These are phyloP conservation scores for Volucella bombylans DNA, from an alignment of 2,888 invertebrate genomes.

Conservation along the genomic window DNA sequence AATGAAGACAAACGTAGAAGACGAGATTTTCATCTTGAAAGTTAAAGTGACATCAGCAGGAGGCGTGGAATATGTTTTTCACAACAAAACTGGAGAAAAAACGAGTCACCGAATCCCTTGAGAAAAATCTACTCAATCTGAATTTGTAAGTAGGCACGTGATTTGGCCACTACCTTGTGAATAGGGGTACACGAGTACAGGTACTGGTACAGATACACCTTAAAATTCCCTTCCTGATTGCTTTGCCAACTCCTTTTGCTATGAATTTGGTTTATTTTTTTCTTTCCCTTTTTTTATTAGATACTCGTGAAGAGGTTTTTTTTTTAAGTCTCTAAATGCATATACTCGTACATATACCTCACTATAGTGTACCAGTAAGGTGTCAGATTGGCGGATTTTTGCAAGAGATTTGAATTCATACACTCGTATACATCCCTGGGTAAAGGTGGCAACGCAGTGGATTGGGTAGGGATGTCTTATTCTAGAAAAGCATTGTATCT, in stretches of 20 bases:
- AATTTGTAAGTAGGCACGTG: conserved; percentile 73
- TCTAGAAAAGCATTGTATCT: not conserved
- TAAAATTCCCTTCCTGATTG: conserved; percentile 61
- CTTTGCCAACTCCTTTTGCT: conserved; percentile 65
- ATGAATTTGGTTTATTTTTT: not conserved
- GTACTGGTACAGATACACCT: conserved; percentile 23
- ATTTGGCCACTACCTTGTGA: conserved; percentile 66
- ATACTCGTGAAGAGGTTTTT: conserved; percentile 24
- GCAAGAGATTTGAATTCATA: conserved; percentile 55
- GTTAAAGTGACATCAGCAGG: conserved; percentile 31
- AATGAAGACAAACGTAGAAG: no score
- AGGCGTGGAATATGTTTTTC: conserved; percentile 17
- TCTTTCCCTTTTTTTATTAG: conserved; percentile 15
- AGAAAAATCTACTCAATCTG: conserved; percentile 68
- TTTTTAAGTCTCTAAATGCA: conserved; percentile 13
- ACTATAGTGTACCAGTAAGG: conserved; percentile 16
- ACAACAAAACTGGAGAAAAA: conserved; percentile 30
- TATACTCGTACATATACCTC: conserved; percentile 31
- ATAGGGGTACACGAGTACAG: not conserved
- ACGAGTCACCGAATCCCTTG: conserved; percentile 44
- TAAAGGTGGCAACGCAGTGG: not conserved
- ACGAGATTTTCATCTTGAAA: conserved; percentile 23
- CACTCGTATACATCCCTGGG: conserved; percentile 14
- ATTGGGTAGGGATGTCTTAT: not conserved
- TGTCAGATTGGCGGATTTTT: conserved; percentile 6